Evolutionary conservation across 1,140 invertebrate genomes (phyloP), one percentile per base, ranked within the genome.

Genomic region (Aphis gossypii): DNA sequence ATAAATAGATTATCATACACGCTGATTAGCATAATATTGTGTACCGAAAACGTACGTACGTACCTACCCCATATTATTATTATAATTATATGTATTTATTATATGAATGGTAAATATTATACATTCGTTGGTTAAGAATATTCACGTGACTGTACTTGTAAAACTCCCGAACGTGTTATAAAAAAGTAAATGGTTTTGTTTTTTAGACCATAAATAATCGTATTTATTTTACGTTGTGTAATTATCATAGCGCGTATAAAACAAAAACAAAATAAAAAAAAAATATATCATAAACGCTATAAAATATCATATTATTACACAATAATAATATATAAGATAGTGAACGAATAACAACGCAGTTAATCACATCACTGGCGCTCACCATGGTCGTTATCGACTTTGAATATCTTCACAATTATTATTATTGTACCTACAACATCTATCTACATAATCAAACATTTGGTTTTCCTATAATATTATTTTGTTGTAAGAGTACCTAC

Each of bases 171-270:
- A 89, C 8, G 48, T 51, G 48, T 54, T 88, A 88, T 88, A 88
- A 88, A 88, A 88, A 88, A 35, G 35, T 23, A 23, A 89, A 54
- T n/a, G 87, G 86, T 51, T 89, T 88, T 51, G 25, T 88, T 51
- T 87, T n/a, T 35, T n/a, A 3, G 18, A 20, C 6, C n/a, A 20
- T 88, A 48, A 51, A 88, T 87, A n/a, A 76, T 76, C n/a, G 60
- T 68, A 68, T 86, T 46, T n/a, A 46, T 21, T 38, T 89, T 54
- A 51, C n/a, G 38, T 38, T 9, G 48, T 35, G n/a, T n/a, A 54
- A 51, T 21, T 35, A 88, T 51, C 14, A 54, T 20, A 35, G 21
- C 20, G n/a, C 20, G n/a, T 11, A 35, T 7, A 23, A n/a, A 88
- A 88, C n/a, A 51, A n/a, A 51, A 87, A 41, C 0, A 41, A 41